Base-by-base conservation (phyloP, 1,140 invertebrate genomes). In the Drosophila mauritiana region DNA sequence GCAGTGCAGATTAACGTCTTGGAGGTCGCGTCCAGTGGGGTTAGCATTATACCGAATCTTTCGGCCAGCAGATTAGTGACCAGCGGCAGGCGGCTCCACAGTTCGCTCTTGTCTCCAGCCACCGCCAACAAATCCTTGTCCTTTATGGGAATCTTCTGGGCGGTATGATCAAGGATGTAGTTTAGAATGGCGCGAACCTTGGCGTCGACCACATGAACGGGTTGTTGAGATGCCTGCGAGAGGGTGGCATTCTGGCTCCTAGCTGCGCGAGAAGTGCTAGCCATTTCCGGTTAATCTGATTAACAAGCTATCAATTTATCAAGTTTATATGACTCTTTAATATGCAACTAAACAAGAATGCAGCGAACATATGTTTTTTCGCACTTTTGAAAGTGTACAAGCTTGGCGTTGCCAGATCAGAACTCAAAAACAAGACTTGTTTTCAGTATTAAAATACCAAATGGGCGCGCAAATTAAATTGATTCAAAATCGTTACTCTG, bases 91-190 rank as follows among this genome's bases (percentile, higher is more conserved):
- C 76, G 63, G 2, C 46, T 49, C 1, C 31, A 39, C 11, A 76
- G 8, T 0, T 83, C 61, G n/a, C 25, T 54, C 25, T 55, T 78
- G 25, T 49, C 45, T 4, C 64, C 79, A 5, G 42, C 36, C 13
- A 63, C n/a, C 7, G 54, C 3, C 1, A 39, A 6, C 31, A 90
- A 34, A 22, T 90, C 85, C 37, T 55, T 88, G 10, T 72, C 49
- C 46, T 85, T 89, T 4, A 88, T 80, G 0, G 84, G 77, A 22
- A 90, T 52, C 53, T 78, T 73, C 20, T 74, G 63, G 3, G 84
- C 80, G 0, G 64, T 73, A 57, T 90, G 76, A 13, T 78, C 74
- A 12, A 88, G 34, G n/a, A 89, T 69, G 25, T 63, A 85, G 46
- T 84, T 80, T 7, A 80, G 15, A 42, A 90, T 70, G 4, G 39